These are phyloP conservation scores for Litoditis marina DNA, from an alignment of 2,888 invertebrate species.

Conservation along the genomic window DNA sequence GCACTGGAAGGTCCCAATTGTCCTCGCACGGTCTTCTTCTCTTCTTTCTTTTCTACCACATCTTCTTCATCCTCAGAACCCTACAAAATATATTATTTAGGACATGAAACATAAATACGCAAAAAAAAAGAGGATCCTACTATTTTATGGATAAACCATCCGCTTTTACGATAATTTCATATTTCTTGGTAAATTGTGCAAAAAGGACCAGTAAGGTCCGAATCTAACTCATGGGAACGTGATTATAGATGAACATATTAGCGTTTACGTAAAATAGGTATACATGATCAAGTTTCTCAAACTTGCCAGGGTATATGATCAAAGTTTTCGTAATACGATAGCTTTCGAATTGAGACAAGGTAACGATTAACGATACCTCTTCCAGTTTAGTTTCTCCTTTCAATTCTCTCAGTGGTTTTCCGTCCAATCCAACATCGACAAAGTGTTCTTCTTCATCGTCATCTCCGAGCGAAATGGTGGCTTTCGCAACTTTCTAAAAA, in stretches of 20 bases:
- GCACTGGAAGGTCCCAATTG: background rate
- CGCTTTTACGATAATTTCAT: too few relatives aligned
- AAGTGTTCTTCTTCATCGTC: conserved; percentile 65
- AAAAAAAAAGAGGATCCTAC: too few relatives aligned
- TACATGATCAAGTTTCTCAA: too few relatives aligned
- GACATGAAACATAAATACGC: too few relatives aligned
- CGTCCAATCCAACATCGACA: conserved; percentile 41
- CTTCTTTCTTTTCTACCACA: background rate
- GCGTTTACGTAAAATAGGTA: too few relatives aligned
- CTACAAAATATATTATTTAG: too few relatives aligned
- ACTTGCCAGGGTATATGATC: too few relatives aligned
- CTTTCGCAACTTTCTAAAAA: conserved; percentile 26
- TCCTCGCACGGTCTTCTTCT: conserved; percentile 5
- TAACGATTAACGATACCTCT: conserved; percentile 61
- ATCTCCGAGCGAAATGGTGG: conserved; percentile 44
- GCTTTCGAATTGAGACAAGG: background rate
- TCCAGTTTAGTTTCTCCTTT: conserved; percentile 25
- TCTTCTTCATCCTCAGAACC: conserved; percentile 4
- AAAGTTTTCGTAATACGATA: conserved; percentile 24
- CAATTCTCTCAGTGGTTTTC: conserved; percentile 23
- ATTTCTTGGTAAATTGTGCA: too few relatives aligned
- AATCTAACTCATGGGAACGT: too few relatives aligned
- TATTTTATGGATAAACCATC: too few relatives aligned
- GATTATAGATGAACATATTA: too few relatives aligned
- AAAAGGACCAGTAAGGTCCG: too few relatives aligned